Base-by-base conservation (phyloP, 2,888 invertebrate genomes). In the Chydorus sphaericus region DNA sequence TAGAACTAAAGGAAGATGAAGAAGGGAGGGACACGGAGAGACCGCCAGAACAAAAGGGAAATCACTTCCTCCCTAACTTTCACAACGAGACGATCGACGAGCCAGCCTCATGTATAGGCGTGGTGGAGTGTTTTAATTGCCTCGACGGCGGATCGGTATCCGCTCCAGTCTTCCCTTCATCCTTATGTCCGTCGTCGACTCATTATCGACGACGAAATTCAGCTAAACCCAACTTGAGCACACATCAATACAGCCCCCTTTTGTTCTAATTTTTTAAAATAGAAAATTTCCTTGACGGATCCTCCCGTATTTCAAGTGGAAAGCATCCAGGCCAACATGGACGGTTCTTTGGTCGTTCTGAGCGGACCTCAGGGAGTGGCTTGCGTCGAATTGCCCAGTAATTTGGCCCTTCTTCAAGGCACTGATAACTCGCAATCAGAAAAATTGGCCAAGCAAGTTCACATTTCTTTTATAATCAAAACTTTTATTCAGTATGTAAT, bases 321-420 rank as follows among this genome's bases (percentile, higher is more conserved):
- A 44, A 44, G 28, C 28, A 14, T 44, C n/a, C 44, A 44, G 10
- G 8, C 44, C 10, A 44, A 44, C 18, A 6, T 44, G 44, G 44
- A 44, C n/a, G 44, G 44, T 44, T 26, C 80, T 54, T 75, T 82
- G 51, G 66, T 86, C 51, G 81, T 80, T 55, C 73, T 85, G 14
- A 79, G 80, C 73, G 86, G 87, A 1, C 72, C 77, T 6, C 71
- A 77, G 52, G 87, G 87, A 0, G 77, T 84, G 56, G 75, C 78
- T 54, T 73, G 86, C 14, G 73, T 83, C 23, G 81, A 84, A 64
- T 71, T 89, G 58, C 88, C 87, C 0, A 72, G 77, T 48, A 72
- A 82, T 59, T 82, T 81, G 77, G 23, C 36, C 11, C 23, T 33
- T 20, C 44, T 44, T 26, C 23, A 52, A 20, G 31, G 23, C n/a